These are phyloP conservation scores for Lepidostoma basale DNA, from an alignment of 1,140 invertebrate genomes.

Conservation along the genomic window DNA sequence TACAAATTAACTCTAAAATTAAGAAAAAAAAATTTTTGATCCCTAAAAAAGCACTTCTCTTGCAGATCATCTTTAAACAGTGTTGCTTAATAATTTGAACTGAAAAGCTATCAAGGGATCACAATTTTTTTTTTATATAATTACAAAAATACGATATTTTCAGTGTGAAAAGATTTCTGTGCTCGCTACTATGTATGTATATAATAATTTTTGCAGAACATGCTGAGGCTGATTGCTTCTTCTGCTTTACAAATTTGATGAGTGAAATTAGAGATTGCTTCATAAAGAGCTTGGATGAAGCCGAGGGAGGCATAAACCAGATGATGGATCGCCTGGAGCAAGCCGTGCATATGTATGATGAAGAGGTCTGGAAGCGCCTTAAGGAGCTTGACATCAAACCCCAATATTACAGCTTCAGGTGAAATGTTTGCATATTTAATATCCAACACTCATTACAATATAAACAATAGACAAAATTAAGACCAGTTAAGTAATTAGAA, in stretches of 20 bases:
- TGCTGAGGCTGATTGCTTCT: constrained; percentile 97
- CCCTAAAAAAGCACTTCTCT: no score
- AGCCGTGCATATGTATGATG: constrained; percentile 79
- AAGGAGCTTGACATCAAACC: constrained; percentile 86
- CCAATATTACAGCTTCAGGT: constrained; percentile 95
- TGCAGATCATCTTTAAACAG: no score
- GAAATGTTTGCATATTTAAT: constrained; percentile 1
- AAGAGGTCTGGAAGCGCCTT: constrained; percentile 75
- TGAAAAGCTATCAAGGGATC: no score
- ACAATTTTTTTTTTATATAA: no score
- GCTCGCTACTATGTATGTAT: no score
- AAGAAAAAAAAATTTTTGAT: no score
- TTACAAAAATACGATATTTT: no score
- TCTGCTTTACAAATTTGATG: constrained; percentile 97
- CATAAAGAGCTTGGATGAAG: constrained; percentile 93
- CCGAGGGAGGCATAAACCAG: constrained; percentile 84
- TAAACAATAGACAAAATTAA: background rate
- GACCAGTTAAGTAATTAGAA: no score
- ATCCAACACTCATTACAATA: background rate
- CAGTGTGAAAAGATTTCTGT: no score
- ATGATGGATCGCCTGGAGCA: constrained; percentile 82
- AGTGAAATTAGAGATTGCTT: constrained; percentile 97
- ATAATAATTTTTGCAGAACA: constrained; percentile 65
- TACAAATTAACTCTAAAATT: no score
- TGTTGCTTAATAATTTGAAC: no score